These are phyloP conservation scores for Acanthacorydalis orientalis DNA, from an alignment of 2,888 invertebrate genomes.

Conservation along the genomic window DNA sequence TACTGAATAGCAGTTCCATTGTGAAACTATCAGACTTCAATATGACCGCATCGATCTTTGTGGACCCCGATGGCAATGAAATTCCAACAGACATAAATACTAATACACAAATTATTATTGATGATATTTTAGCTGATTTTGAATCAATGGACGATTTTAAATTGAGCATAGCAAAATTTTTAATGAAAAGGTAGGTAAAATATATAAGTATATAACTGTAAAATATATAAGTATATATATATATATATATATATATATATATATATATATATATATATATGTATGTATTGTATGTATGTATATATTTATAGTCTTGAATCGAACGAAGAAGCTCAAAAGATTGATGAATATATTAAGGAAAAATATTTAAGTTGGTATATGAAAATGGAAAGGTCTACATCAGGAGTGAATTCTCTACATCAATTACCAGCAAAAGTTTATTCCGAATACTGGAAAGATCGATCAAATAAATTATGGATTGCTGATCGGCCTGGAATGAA, in stretches of 20 bases:
- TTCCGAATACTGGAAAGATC: constrained; percentile 44
- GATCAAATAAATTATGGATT: constrained; percentile 49
- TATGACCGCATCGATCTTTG: constrained; percentile 13
- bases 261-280: too few species aligned
- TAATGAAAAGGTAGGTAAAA: too few species aligned
- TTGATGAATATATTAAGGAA: too few species aligned
- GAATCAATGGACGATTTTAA: constrained; percentile 11
- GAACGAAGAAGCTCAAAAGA: too few species aligned
- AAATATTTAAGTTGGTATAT: constrained; percentile 17
- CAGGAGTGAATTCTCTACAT: constrained; percentile 46
- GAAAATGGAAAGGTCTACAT: constrained; percentile 20
- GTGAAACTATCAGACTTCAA: constrained; percentile 8
- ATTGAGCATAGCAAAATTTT: too few species aligned
- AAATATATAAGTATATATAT: too few species aligned
- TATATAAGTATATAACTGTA: too few species aligned
- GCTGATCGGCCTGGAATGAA: constrained; percentile 60
- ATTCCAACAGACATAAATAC: constrained; percentile 17
- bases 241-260: too few species aligned
- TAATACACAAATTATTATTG: constrained; percentile 14
- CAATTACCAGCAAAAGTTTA: constrained; percentile 47
- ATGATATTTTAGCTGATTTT: constrained; percentile 14
- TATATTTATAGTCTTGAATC: too few species aligned
- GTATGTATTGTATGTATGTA: too few species aligned
- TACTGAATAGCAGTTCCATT: constrained; percentile 29
- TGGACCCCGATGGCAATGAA: constrained; percentile 16